Evolutionary conservation across 1,140 invertebrate species (phyloP).

Genomic region (Hylyphantes graminicola): DNA sequence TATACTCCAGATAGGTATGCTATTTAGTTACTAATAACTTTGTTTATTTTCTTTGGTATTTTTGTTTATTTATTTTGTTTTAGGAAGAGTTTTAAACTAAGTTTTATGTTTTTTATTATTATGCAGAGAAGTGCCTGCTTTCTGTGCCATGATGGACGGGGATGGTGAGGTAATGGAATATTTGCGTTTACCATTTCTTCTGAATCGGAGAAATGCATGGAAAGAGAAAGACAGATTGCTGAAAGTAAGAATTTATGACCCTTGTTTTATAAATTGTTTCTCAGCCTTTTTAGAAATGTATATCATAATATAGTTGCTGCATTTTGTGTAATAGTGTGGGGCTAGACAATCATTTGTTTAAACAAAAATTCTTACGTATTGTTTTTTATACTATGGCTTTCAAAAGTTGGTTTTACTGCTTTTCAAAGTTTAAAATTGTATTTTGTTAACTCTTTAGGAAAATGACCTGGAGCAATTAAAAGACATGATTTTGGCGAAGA

Average conservation of each 20-base stretch:
- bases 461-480: constrained; percentile 83
- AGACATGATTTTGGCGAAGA: constrained; percentile 89
- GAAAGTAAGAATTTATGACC: constrained; percentile 70
- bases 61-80: neutral
- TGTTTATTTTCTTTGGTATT: neutral
- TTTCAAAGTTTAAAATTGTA: neutral
- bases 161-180: constrained; percentile 94
- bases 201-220: constrained; percentile 83
- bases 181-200: constrained; percentile 84
- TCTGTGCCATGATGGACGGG: constrained; percentile 85
- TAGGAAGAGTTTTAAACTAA: neutral
- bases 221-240: constrained; percentile 77
- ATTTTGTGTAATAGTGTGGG: too few species aligned
- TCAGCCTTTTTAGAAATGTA: neutral
- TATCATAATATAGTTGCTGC: neutral
- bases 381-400: too few species aligned
- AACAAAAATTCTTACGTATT: too few species aligned
- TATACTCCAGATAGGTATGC: constrained; percentile 83
- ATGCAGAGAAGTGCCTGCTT: constrained; percentile 81
- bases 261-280: neutral
- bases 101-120: constrained; percentile 13
- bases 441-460: constrained; percentile 71
- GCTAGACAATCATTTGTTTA: too few species aligned
- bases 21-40: neutral
- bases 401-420: too few species aligned